phyloP scores from a whole-genome alignment of 2,113 vertebrate genomes.

The Ramphastos sulfuratus region DNA sequence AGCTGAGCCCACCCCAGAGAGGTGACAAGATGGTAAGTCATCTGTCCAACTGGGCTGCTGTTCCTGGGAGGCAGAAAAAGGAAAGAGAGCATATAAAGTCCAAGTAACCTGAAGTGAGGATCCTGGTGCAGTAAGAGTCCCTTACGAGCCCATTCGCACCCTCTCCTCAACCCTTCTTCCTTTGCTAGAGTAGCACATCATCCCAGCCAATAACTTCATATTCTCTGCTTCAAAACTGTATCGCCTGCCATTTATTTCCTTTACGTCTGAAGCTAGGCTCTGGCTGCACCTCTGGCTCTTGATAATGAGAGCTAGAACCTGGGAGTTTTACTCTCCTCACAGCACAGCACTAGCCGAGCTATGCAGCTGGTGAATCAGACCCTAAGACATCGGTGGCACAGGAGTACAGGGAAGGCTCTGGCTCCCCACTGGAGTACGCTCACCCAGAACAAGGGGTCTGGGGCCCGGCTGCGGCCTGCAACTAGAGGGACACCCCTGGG shows the following conservation, averaged over 20 bases:
- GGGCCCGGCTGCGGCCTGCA: neutral
- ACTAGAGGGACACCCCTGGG: accelerated
- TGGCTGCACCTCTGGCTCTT: neutral
- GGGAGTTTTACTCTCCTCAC: neutral
- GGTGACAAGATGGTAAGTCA: conserved; percentile 91
- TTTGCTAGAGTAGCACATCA: neutral
- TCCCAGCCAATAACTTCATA: neutral
- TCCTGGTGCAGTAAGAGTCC: neutral
- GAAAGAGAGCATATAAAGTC: neutral
- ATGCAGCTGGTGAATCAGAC: neutral
- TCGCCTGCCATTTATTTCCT: neutral
- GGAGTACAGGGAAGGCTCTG: neutral
- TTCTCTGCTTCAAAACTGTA: neutral
- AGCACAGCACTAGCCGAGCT: neutral
- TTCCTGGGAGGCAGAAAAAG: conserved; percentile 49
- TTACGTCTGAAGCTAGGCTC: neutral
- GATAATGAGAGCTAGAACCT: neutral
- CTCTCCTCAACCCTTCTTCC: neutral
- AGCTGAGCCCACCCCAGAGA: conserved; percentile 90
- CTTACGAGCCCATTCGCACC: neutral
- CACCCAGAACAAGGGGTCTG: neutral
- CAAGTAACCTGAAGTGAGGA: neutral
- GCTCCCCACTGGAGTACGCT: neutral
- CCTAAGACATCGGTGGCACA: accelerated
- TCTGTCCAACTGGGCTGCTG: conserved; percentile 98